phyloP scores from a whole-genome alignment of 2,888 invertebrate species.

The Agrotis puta region DNA sequence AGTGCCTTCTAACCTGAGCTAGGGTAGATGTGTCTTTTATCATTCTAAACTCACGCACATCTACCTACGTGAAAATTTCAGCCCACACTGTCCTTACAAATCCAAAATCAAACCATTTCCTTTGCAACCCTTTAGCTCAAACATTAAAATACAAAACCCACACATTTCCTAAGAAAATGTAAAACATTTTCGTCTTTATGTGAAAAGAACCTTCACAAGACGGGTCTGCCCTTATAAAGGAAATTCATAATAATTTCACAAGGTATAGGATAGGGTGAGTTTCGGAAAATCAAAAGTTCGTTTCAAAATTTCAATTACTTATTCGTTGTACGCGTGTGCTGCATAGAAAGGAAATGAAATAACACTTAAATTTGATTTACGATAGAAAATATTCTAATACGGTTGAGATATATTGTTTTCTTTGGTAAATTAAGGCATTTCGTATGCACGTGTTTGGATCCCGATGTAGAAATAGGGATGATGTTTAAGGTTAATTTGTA shows the following conservation, averaged over 20 bases:
- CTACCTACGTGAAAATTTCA: background rate
- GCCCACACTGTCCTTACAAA: background rate
- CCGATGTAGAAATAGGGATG: constrained; percentile 71
- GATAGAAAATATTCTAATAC: constrained; percentile 87
- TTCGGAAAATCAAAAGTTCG: constrained; percentile 89
- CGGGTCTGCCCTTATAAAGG: constrained; percentile 74
- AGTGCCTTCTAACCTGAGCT: too few relatives aligned
- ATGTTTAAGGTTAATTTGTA: constrained; percentile 46
- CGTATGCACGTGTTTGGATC: constrained; percentile 79
- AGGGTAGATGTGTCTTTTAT: too few relatives aligned
- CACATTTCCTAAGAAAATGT: constrained; percentile 60
- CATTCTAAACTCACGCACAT: background rate
- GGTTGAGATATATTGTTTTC: constrained; percentile 88
- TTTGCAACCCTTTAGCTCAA: constrained; percentile 4
- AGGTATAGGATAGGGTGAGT: constrained; percentile 82
- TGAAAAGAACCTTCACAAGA: constrained; percentile 71
- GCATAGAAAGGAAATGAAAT: constrained; percentile 90
- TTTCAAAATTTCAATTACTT: constrained; percentile 90
- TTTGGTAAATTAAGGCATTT: constrained; percentile 82
- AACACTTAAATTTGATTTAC: constrained; percentile 90
- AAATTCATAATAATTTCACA: constrained; percentile 89
- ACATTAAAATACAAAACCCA: constrained; percentile 39
- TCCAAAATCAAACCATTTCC: background rate
- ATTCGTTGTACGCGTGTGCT: constrained; percentile 89
- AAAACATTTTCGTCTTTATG: constrained; percentile 72